Evolutionary conservation across 1,140 invertebrate genomes (phyloP), one percentile per base, ranked within the genome.

Genomic region (Bemisia tabaci): DNA sequence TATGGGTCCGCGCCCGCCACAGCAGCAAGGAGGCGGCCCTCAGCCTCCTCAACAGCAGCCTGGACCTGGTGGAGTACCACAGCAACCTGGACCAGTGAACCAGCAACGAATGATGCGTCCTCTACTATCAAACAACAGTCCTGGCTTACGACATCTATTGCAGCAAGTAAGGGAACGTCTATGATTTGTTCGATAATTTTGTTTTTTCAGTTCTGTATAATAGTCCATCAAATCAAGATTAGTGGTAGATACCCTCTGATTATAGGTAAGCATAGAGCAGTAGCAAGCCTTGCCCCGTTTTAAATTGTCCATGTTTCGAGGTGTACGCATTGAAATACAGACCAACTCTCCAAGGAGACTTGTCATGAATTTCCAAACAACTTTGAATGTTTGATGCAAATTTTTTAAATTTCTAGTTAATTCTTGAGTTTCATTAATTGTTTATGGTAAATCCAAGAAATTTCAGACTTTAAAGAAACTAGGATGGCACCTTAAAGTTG

Each of bases 61-160:
- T 9, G 65, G 67, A 59, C 64, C 59, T 22, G 59, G 67, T 58
- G 62, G 61, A 59, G 59, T 68, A n/a, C 33, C 61, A 12, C 75
- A 75, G 25, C 72, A 71, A 22, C 63, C 70, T 48, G 79, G 78
- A 68, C 74, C 77, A 69, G 71, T 75, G n/a, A 77, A 77, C 67
- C 70, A 80, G 25, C 83, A 84, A 66, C 77, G 85, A 72, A 82
- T 87, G 76, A 84, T 86, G 76, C 78, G 84, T 61, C 84, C 85
- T 22, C 80, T 82, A 22, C 82, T 85, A 72, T 59, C 67, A 21
- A 69, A 79, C 0, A 85, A 83, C 69, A 86, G 84, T 77, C 81
- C 85, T n/a, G 85, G 85, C n/a, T 74, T 88, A 25, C 76, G 86
- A 25, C 84, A 87, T 76, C 76, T 88, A 23, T 77, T 88, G 1